Evolutionary conservation across 1,140 invertebrate genomes (phyloP).

Genomic region (Meloidogyne floridensis): DNA sequence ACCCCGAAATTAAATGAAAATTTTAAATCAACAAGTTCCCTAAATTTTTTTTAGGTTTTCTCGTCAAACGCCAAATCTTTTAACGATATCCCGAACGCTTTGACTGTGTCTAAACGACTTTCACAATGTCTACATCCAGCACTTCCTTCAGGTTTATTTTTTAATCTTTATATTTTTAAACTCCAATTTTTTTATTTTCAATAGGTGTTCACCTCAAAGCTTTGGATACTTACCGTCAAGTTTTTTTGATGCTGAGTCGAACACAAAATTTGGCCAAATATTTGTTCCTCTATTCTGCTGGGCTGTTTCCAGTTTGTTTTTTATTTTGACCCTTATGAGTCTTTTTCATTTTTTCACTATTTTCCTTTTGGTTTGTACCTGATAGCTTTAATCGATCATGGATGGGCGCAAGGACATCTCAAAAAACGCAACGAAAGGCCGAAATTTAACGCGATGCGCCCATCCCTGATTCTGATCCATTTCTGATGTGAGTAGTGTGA

Average conservation of each 20-base stretch:
- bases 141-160: conserved; percentile 74
- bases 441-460: too few relatives aligned
- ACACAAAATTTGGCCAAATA: conserved; percentile 78
- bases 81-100: conserved; percentile 80
- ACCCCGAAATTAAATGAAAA: background rate
- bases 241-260: conserved; percentile 86
- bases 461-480: too few relatives aligned
- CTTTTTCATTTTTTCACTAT: too few relatives aligned
- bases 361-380: too few relatives aligned
- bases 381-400: too few relatives aligned
- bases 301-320: conserved; percentile 77
- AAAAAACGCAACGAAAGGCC: too few relatives aligned
- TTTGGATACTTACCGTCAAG: conserved; percentile 87
- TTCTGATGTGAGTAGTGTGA: too few relatives aligned
- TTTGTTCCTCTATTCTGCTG: conserved; percentile 67
- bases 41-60: conserved; percentile 72
- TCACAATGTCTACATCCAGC: conserved; percentile 93
- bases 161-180: background rate
- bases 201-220: conserved; percentile 84
- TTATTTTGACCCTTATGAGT: background rate
- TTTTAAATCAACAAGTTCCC: background rate
- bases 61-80: conserved; percentile 73
- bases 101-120: conserved; percentile 87
- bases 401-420: too few relatives aligned
- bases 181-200: background rate